A percentile compares a stretch with the other conserved stretches of the same genome.
Conservation (phyloP, 1,140 invertebrate species). For the Anastrepha ludens region DNA sequence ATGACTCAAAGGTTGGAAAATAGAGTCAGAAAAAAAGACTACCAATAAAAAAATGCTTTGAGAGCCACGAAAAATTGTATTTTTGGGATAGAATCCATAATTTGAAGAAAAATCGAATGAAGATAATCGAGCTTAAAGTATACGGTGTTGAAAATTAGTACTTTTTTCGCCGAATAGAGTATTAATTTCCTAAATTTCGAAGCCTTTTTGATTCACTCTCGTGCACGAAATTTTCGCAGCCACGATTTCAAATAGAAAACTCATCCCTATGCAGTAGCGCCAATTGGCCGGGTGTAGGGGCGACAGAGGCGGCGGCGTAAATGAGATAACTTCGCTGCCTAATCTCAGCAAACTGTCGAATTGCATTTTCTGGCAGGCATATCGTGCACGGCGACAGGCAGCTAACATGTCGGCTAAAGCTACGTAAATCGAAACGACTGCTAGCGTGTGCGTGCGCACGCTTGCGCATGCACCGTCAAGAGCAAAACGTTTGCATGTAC, state of each 20-base stretch:
- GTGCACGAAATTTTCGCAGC: neutral
- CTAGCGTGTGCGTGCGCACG: slow-evolving; percentile 22
- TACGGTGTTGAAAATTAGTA: no score
- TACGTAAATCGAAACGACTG: slow-evolving; percentile 17
- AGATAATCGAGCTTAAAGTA: no score
- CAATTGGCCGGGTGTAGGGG: neutral
- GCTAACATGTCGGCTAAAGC: slow-evolving; percentile 27
- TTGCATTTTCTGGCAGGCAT: slow-evolving; percentile 4
- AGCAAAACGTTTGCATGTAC: neutral
- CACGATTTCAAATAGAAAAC: no score
- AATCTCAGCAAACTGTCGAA: slow-evolving; percentile 55
- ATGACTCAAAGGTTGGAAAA: no score
- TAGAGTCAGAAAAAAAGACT: no score
- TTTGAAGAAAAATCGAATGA: no score
- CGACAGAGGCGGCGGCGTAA: neutral
- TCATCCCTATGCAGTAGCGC: neutral
- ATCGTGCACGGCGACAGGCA: slow-evolving; percentile 2
- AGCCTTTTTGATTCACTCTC: neutral
- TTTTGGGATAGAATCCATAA: no score
- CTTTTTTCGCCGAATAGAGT: no score
- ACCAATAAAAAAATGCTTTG: no score
- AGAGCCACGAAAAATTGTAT: no score
- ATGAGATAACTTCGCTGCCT: slow-evolving; percentile 53
- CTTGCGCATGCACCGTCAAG: neutral
- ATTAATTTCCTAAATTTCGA: no score